Conservation (phyloP, 2,113 vertebrate genomes). For the Pygathrix nemaeus region DNA sequence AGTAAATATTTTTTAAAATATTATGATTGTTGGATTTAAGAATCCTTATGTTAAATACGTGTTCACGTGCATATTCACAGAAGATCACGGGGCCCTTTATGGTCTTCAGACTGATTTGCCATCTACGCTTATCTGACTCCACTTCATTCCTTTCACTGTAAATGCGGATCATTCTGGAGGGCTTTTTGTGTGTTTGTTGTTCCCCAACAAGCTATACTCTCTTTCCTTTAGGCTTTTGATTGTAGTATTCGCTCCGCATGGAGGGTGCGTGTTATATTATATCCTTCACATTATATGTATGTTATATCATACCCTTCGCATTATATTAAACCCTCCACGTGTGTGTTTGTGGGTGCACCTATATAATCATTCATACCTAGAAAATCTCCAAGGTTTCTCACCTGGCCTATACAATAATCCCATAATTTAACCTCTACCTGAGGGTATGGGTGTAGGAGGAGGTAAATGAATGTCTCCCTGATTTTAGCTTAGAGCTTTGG, state of each 20-base stretch:
- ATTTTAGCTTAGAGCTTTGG: background rate
- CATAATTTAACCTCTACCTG: background rate
- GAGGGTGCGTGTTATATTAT: background rate
- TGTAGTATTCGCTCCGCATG: background rate
- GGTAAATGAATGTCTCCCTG: background rate
- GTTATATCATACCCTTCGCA: too few relatives aligned
- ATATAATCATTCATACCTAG: background rate
- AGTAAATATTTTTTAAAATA: background rate
- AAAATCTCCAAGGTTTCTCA: background rate
- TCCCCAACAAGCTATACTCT: background rate
- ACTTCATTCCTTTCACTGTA: background rate
- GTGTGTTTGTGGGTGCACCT: too few relatives aligned
- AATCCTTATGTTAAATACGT: background rate
- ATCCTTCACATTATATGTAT: too few relatives aligned
- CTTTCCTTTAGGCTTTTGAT: background rate
- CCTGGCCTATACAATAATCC: background rate
- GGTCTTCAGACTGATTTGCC: background rate
- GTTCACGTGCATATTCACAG: background rate
- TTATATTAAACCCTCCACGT: too few relatives aligned
- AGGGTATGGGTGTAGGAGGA: background rate
- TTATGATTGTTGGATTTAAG: background rate
- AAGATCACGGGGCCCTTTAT: background rate
- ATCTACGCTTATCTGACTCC: background rate
- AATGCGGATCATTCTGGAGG: background rate
- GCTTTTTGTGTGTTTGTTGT: background rate